Conservation (phyloP, 2,113 vertebrate genomes). For the Rutilus rutilus region DNA sequence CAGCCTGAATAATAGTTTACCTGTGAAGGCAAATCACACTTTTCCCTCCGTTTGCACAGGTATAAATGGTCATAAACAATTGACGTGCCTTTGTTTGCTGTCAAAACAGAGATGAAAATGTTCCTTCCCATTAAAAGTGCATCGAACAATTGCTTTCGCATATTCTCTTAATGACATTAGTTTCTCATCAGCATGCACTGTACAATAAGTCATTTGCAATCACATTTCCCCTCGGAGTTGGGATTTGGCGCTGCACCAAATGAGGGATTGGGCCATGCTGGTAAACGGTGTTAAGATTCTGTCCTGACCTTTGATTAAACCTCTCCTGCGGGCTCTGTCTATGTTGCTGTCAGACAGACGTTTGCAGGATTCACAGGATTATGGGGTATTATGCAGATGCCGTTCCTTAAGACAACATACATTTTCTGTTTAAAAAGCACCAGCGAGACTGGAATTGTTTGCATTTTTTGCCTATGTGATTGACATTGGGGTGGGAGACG, state of each 20-base stretch:
- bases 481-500: not conserved
- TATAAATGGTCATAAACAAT: not conserved
- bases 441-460: not conserved
- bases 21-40: constrained; percentile 1
- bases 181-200: constrained; percentile 18
- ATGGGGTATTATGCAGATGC: constrained; percentile 58
- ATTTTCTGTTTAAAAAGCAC: constrained; percentile 37
- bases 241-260: constrained; percentile 37
- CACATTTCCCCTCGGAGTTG: constrained; percentile 36
- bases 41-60: not conserved
- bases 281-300: constrained; percentile 55
- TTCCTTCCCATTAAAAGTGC: constrained; percentile 5
- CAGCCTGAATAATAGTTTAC: constrained; percentile 29
- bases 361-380: constrained; percentile 52
- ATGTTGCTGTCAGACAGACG: constrained; percentile 38
- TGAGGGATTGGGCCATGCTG: constrained; percentile 46
- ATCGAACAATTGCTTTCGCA: not conserved
- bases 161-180: constrained; percentile 31
- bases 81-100: constrained; percentile 1
- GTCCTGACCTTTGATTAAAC: constrained; percentile 59
- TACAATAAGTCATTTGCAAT: constrained; percentile 27
- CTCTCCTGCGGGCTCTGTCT: constrained; percentile 48
- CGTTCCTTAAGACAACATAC: constrained; percentile 43
- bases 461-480: not conserved
- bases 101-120: constrained; percentile 34